These are phyloP conservation scores for Cordilura impudica DNA, from an alignment of 2,888 invertebrate species.

Conservation along the genomic window DNA sequence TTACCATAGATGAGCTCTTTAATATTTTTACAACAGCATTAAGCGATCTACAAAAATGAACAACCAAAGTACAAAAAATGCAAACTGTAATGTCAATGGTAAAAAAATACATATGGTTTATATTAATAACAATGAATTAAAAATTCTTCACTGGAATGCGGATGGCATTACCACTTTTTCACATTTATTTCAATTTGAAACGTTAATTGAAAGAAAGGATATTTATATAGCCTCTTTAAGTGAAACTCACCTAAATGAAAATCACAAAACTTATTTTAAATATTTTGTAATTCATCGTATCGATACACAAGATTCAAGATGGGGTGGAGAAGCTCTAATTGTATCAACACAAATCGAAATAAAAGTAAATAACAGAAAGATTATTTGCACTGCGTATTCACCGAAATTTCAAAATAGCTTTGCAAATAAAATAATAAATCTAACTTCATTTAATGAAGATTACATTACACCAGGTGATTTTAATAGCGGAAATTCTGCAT, in stretches of 20 bases:
- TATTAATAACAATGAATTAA: too few species aligned
- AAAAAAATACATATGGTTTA: too few species aligned
- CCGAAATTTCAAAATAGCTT: constrained; percentile 5
- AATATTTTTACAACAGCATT: constrained; percentile 40
- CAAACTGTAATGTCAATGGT: constrained; percentile 12
- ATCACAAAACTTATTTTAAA: constrained; percentile 14
- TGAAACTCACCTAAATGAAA: too few species aligned
- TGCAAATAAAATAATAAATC: background rate
- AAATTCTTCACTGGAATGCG: too few species aligned
- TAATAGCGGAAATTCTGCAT: background rate
- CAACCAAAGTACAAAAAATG: constrained; percentile 19
- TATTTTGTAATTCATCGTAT: constrained; percentile 19
- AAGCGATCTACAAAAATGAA: constrained; percentile 26
- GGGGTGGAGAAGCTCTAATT: constrained; percentile 23
- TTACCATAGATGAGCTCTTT: constrained; percentile 31
- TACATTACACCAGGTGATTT: background rate
- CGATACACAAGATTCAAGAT: constrained; percentile 7
- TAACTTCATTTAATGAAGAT: background rate
- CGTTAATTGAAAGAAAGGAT: too few species aligned
- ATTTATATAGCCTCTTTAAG: too few species aligned
- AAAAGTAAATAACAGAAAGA: constrained; percentile 2
- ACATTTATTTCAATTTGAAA: constrained; percentile 2
- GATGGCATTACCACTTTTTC: constrained; percentile 29
- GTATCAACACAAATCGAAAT: constrained; percentile 12
- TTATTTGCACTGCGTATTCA: constrained; percentile 21